phyloP scores from a whole-genome alignment of 2,888 invertebrate genomes.

The Masnerella sp. region DNA sequence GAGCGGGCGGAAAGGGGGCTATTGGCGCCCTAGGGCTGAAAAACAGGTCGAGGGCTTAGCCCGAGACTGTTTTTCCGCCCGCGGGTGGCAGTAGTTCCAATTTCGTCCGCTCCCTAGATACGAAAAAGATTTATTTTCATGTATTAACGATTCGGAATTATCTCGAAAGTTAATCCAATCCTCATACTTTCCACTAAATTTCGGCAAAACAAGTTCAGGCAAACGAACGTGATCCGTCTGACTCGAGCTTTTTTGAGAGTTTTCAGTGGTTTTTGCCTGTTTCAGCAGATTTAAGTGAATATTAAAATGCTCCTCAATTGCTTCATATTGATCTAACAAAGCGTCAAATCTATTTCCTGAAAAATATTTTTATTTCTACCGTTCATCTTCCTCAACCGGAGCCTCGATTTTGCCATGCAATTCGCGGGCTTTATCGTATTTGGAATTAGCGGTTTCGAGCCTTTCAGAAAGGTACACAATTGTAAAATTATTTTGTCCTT shows the following conservation, averaged over 20 bases:
- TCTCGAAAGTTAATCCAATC: slow-evolving; percentile 8
- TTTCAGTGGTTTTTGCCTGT: not conserved
- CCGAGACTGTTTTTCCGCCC: too few species aligned
- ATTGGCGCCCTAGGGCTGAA: too few species aligned
- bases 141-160: slow-evolving; percentile 1
- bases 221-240: too few species aligned
- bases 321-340: not conserved
- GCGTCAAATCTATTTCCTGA: not conserved
- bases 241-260: not conserved
- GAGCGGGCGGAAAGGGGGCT: too few species aligned
- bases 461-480: not conserved
- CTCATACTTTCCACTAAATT: not conserved
- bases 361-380: not conserved
- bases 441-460: not conserved
- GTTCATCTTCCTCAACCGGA: not conserved
- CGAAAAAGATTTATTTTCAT: not conserved
- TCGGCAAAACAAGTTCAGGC: slow-evolving; percentile 9
- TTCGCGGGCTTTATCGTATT: not conserved
- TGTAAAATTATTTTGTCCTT: not conserved
- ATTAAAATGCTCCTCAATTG: not conserved
- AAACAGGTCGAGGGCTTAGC: too few species aligned
- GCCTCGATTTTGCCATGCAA: not conserved
- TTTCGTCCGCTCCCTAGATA: too few species aligned
- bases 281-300: too few species aligned
- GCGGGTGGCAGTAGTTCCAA: too few species aligned